phyloP scores from a whole-genome alignment of 2,888 invertebrate species.

The Eupithecia dodoneata region DNA sequence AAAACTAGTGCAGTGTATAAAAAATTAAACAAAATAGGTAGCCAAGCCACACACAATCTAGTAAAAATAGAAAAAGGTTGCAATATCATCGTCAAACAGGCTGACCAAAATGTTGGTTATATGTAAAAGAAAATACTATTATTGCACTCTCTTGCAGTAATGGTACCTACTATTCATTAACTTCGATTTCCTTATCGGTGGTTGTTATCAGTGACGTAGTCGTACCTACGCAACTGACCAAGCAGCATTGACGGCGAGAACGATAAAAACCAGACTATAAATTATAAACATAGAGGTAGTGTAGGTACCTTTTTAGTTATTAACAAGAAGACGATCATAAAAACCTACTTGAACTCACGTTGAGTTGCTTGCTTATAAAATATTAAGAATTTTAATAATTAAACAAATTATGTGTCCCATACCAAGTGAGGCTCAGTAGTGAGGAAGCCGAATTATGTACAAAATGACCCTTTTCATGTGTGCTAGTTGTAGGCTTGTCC shows the following conservation, averaged over 20 bases:
- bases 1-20: too few relatives aligned
- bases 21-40: too few relatives aligned
- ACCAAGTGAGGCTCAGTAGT: too few relatives aligned
- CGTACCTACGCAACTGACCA: conserved; percentile 1
- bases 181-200: neutral
- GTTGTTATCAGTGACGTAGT: neutral
- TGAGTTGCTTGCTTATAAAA: neutral
- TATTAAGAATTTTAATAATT: too few relatives aligned
- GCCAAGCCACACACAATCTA: too few relatives aligned
- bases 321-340: neutral
- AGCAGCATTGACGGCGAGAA: neutral
- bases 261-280: neutral
- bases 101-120: too few relatives aligned
- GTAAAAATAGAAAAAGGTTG: too few relatives aligned
- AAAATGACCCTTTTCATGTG: too few relatives aligned
- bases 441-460: too few relatives aligned
- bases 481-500: too few relatives aligned
- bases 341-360: neutral
- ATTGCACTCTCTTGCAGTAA: neutral
- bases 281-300: neutral
- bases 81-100: too few relatives aligned
- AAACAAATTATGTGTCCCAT: too few relatives aligned
- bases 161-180: neutral
- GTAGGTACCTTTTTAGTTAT: neutral
- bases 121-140: neutral